Percentiles rank a stretch among this genome's conserved stretches.
Evolutionary conservation across 2,797 vertebrate species (phyloP).

Genomic region (Petrocephalus sullivani): DNA sequence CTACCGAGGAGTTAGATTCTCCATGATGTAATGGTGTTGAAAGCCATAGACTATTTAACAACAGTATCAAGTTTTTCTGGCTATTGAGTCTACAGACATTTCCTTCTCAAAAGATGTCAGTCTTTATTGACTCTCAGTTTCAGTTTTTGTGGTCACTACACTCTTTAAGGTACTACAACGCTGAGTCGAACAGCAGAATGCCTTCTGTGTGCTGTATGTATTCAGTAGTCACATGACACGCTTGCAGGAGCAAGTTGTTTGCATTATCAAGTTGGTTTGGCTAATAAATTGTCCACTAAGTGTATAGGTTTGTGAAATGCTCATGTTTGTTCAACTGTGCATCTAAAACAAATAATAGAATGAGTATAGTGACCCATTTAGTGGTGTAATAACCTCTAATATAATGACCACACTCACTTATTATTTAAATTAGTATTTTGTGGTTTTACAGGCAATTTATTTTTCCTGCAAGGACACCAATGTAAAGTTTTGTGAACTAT

Average conservation of each 20-base stretch:
- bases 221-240: not conserved
- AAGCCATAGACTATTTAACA: not conserved
- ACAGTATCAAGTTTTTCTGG: not conserved
- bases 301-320: not conserved
- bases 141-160: not conserved
- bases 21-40: not conserved
- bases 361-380: not conserved
- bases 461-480: not conserved
- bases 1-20: not conserved
- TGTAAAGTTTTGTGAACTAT: not conserved
- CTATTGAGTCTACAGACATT: not conserved
- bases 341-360: not conserved
- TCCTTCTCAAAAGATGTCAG: not conserved
- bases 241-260: not conserved
- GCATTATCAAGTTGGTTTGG: not conserved
- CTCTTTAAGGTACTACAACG: not conserved
- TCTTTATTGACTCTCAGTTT: not conserved
- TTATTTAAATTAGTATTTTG: not conserved
- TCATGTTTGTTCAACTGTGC: not conserved
- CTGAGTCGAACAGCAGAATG: not conserved
- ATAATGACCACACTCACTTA: not conserved
- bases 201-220: not conserved
- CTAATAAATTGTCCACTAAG: not conserved
- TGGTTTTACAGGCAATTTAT: not conserved
- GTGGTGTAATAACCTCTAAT: not conserved